Evolutionary conservation across 2,797 vertebrate species (phyloP), one percentile per base, ranked within the genome.

Genomic region (Pelochelys cantorii): DNA sequence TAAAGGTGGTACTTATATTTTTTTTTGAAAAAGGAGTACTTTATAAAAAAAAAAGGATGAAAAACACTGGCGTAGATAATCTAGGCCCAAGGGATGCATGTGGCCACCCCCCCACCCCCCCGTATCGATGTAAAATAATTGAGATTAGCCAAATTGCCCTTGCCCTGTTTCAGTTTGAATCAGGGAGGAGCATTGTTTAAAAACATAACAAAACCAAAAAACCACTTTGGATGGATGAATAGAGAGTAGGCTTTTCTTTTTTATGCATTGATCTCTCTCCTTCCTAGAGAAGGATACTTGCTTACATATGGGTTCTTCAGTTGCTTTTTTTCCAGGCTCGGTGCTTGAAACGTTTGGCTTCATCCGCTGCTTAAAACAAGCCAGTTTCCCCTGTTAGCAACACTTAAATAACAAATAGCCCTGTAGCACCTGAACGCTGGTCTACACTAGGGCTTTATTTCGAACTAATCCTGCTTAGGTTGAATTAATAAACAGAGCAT

Each of bases 61-160:
- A 5, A 42, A 42, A 42, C 42, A 42, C 42, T 42, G 42, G 42
- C 5, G 42, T 62, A 62, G 11, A 53, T 2, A 34, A 48, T 1
- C 37, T 77, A 17, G 29, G 55, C 79, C 31, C 1, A 22, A 60
- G 75, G 42, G n/a, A 65, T 3, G 15, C 1, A 52, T 18, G 12
- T 53, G 84, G 53, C 42, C 88, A 75, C 74, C 84, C 78, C 42
- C 86, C 78, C n/a, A n/a, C n/a, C 11, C 5, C 56, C 42, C 3
- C 1, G 0, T 5, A 3, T 60, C 79, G 7, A 0, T 0, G 74
- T 48, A 2, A 1, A 2, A 77, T 2, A 48, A 1, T 42, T 0
- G 81, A 4, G 71, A 59, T 1, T 23, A 0, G 65, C 0, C 20
- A 3, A 17, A 81, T 54, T 12, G 27, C 1, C 15, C 11, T 20